A percentile compares a stretch with the other conserved stretches of the same genome.
These are phyloP conservation scores for Agriotes lineatus DNA, from an alignment of 2,888 invertebrate species.

Conservation along the genomic window DNA sequence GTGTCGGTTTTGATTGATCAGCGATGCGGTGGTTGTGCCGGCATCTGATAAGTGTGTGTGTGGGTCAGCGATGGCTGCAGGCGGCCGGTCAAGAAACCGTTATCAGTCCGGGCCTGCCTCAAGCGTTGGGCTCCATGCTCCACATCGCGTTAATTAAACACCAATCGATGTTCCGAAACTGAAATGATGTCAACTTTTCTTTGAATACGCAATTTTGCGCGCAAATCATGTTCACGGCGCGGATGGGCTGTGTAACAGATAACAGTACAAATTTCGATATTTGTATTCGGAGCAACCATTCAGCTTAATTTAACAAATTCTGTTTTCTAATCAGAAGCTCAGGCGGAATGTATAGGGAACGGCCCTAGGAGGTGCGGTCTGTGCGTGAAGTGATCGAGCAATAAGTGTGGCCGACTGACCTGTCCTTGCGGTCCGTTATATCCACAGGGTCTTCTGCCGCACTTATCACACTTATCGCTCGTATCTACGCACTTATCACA, in stretches of 20 bases:
- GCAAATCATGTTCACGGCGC: neutral
- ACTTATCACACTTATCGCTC: constrained; percentile 19
- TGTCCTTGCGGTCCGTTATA: constrained; percentile 62
- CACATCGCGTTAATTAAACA: constrained; percentile 61
- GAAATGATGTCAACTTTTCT: constrained; percentile 43
- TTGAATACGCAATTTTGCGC: constrained; percentile 5
- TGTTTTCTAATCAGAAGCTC: constrained; percentile 22
- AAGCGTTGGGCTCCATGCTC: constrained; percentile 56
- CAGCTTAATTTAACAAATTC: constrained; percentile 7
- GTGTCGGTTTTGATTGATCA: constrained; percentile 50
- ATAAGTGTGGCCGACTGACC: constrained; percentile 63
- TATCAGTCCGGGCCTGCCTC: constrained; percentile 63
- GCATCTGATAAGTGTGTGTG: constrained; percentile 58
- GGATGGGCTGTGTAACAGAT: neutral
- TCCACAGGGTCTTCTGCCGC: constrained; percentile 50
- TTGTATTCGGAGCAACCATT: constrained; percentile 2
- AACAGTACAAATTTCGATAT: neutral
- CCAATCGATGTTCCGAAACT: constrained; percentile 52
- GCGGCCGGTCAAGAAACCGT: constrained; percentile 64
- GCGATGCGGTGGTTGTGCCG: constrained; percentile 42
- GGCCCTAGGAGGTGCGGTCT: constrained; percentile 49
- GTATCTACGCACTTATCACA: constrained; percentile 14
- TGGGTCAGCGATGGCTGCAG: constrained; percentile 57
- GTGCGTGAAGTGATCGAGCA: constrained; percentile 50
- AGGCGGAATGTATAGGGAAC: constrained; percentile 39